Percentiles rank a stretch among this genome's conserved stretches.
These are phyloP conservation scores for Rhyacichthys aspro DNA, from an alignment of 2,797 vertebrate genomes.

Conservation along the genomic window DNA sequence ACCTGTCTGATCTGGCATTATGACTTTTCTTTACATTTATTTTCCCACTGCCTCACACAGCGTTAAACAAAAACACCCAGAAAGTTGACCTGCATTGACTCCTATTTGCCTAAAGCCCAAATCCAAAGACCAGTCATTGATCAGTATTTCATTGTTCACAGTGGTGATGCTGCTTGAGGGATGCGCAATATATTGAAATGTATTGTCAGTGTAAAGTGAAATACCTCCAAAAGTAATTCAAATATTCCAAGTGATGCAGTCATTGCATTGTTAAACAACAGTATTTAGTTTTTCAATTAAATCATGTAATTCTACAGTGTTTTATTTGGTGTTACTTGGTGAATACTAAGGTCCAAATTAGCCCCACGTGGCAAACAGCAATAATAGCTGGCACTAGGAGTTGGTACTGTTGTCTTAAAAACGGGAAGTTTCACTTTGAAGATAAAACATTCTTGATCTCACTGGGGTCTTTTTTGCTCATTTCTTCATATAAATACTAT, in stretches of 20 bases:
- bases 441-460: constrained; percentile 23
- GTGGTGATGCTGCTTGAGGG: too few relatives aligned
- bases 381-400: constrained; percentile 9
- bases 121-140: constrained; percentile 14
- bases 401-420: constrained; percentile 6
- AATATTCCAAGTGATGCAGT: too few relatives aligned
- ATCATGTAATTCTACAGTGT: too few relatives aligned
- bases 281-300: too few relatives aligned
- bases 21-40: constrained; percentile 62
- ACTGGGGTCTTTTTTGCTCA: constrained; percentile 21
- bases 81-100: neutral
- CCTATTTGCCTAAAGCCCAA: neutral
- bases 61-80: neutral
- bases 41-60: constrained; percentile 4
- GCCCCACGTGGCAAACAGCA: constrained; percentile 48
- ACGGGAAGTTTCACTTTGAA: constrained; percentile 31
- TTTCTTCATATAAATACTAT: constrained; percentile 6
- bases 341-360: constrained; percentile 37
- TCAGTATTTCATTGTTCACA: constrained; percentile 4
- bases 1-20: constrained; percentile 78
- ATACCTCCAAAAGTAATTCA: too few relatives aligned
- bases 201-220: too few relatives aligned
- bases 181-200: too few relatives aligned
- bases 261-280: too few relatives aligned
- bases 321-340: neutral